Base-by-base conservation (phyloP, 2,888 invertebrate genomes). In the Arge pagana region DNA sequence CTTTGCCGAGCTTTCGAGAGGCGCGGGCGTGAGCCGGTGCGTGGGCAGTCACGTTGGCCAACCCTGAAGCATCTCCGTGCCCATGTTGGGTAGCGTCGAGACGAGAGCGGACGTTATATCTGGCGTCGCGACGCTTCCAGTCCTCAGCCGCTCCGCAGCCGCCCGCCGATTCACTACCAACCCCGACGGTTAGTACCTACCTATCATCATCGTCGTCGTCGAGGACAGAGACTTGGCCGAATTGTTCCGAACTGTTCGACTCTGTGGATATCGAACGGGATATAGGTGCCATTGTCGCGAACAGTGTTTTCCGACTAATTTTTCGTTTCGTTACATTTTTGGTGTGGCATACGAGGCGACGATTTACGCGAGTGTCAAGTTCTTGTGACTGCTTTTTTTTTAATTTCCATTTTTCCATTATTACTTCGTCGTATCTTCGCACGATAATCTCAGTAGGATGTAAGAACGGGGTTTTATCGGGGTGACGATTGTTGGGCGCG, bases 81-180 rank as follows among this genome's bases (percentile, higher is more conserved):
- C 71, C 74, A 73, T 73, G 72, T 67, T 72, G 73, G 68, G 73
- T 73, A 72, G 71, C 64, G 71, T 67, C 62, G 64, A 63, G 58
- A 41, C 58, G 56, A 60, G 64, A 63, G 66, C 69, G 64, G 69
- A 69, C 66, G 71, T 73, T 74, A 73, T 72, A 73, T 70, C 72
- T 69, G 71, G 72, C 68, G 68, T 63, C 67, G 63, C 66, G 66
- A 63, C 62, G 68, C 67, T 62, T 57, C 63, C 65, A 65, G 67
- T 61, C 66, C 61, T 73, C 73, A 73, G 73, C 71, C 69, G 71
- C 68, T 66, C 58, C 63, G 62, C 67, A 73, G 71, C 64, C 68
- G 65, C 62, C 66, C 64, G 63, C 62, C 66, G 59, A 72, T 69
- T 68, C 70, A 66, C 73, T 63, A 66, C 66, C 61, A 68, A 63